Evolutionary conservation across 2,797 vertebrate species (phyloP), one percentile per base, ranked within the genome.

Genomic region (Lutjanus argentimaculatus): DNA sequence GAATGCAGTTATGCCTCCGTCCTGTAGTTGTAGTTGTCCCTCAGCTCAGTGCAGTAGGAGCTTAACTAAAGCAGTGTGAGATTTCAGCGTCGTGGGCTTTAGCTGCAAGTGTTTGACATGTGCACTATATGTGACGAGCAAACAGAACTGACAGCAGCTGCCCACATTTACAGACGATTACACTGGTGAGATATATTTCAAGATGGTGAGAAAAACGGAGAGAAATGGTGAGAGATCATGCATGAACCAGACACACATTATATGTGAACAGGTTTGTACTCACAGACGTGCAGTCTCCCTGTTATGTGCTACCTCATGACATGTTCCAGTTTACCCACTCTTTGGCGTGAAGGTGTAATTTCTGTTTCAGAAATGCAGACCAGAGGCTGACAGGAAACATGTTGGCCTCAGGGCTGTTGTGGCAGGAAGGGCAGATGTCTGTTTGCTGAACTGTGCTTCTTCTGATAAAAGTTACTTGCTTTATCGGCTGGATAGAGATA

Each of bases 381-480:
- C 48, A 70, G 59, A 80, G 71, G 22, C 68, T 65, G 79, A 80
- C 81, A 78, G 86, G 84, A 89, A 82, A 64, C 63, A 72, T 53
- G 61, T 74, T 46, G 73, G 68, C 77, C 76, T 69, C 9, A 1
- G 79, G 56, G 59, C 59, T 63, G 64, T 48, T 25, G 56, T 57
- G 67, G 68, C 83, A 83, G 88, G 89, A 93, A 89, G 79, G 65
- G 58, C 65, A 77, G 55, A 83, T 68, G 70, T 77, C 72, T 77
- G 51, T 69, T 82, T 72, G 57, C 61, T 53, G 49, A 79, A 52
- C 83, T 75, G n/a, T 75, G 66, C 25, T 22, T 75, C 21, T 52
- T n/a, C 55, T 81, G 56, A 74, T 57, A 71, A 69, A 66, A 51
- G 42, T 58, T n/a, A 16, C 4, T 74, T 49, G 46, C 72, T 78